A percentile compares a stretch with the other conserved stretches of the same genome.
phyloP scores from a whole-genome alignment of 1,140 invertebrate genomes.

The Alviniconcha marisindica region DNA sequence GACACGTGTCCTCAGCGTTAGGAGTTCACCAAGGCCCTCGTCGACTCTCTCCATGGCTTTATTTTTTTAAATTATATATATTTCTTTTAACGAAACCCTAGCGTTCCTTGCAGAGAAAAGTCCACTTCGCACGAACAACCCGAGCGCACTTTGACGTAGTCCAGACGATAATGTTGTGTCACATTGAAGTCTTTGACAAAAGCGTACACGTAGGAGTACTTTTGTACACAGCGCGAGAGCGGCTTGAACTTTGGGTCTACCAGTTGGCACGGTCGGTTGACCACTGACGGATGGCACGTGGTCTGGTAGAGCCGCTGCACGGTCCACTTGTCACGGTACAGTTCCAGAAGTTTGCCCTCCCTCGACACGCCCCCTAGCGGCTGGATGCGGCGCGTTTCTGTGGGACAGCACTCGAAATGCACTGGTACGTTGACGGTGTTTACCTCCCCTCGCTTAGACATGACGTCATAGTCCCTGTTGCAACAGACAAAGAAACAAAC shows the following conservation, averaged over 20 bases:
- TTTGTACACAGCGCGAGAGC: constrained; percentile 87
- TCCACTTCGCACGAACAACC: constrained; percentile 88
- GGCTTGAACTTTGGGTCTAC: constrained; percentile 83
- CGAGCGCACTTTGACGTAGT: constrained; percentile 88
- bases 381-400: constrained; percentile 85
- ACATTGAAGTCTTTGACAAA: constrained; percentile 80
- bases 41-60: too few relatives aligned
- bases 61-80: too few relatives aligned
- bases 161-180: constrained; percentile 82
- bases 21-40: too few relatives aligned
- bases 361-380: constrained; percentile 86
- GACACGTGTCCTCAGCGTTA: too few relatives aligned
- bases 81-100: not conserved
- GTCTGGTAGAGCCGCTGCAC: constrained; percentile 86
- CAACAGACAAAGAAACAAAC: not conserved
- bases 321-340: constrained; percentile 83
- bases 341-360: constrained; percentile 83
- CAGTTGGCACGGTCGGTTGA: constrained; percentile 86
- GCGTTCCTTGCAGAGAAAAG: constrained; percentile 20
- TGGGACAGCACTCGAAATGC: constrained; percentile 84
- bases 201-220: constrained; percentile 90
- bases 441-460: constrained; percentile 28
- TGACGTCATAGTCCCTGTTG: constrained; percentile 28
- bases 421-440: not conserved
- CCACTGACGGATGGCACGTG: constrained; percentile 84